Evolutionary conservation across 2,113 vertebrate species (phyloP).

Genomic region (Tetrax tetrax): DNA sequence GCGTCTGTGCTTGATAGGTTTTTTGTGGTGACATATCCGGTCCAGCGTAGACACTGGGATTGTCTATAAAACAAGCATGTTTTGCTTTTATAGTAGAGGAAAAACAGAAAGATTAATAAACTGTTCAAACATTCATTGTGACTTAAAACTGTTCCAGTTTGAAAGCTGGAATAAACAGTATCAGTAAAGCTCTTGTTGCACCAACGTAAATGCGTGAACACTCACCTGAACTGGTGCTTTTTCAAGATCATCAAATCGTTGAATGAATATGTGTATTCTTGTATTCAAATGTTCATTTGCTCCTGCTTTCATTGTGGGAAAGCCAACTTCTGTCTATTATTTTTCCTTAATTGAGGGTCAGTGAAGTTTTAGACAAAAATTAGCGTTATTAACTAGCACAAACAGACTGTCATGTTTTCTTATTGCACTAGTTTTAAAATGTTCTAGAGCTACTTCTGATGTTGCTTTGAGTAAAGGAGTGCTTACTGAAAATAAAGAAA

Average conservation of each 20-base stretch:
- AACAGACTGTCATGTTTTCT: background rate
- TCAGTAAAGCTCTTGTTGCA: background rate
- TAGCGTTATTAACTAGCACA: background rate
- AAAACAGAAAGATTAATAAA: background rate
- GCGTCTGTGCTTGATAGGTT: background rate
- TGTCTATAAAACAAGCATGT: background rate
- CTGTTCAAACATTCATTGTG: background rate
- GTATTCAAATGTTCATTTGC: background rate
- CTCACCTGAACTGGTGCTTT: background rate
- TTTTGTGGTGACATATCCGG: rapidly evolving
- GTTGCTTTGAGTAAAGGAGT: background rate
- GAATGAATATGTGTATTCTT: background rate
- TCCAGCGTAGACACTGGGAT: background rate
- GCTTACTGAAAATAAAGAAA: background rate
- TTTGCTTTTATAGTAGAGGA: background rate
- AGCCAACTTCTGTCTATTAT: background rate
- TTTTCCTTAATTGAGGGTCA: background rate
- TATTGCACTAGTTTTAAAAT: background rate
- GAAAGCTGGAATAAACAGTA: background rate
- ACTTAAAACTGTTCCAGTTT: background rate
- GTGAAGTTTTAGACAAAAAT: background rate
- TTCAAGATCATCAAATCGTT: background rate
- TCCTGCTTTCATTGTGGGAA: background rate
- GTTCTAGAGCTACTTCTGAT: background rate
- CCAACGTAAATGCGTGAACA: background rate